phyloP scores from a whole-genome alignment of 1,140 invertebrate species.

The Ceratosolen fusciceps region DNA sequence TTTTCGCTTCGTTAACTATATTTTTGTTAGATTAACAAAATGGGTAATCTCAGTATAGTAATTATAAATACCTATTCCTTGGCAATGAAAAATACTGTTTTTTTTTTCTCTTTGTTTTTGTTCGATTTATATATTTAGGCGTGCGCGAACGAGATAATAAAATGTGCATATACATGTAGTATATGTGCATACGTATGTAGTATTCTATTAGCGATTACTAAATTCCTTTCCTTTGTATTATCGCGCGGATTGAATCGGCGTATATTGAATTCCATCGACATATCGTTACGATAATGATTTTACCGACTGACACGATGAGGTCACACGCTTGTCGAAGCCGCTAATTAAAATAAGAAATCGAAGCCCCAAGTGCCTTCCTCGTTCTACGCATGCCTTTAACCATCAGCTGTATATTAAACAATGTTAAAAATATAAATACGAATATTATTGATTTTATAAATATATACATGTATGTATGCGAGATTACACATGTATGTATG shows the following conservation, averaged over 20 bases:
- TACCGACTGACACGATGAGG: not conserved
- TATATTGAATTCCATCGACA: not conserved
- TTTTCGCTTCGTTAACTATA: slow-evolving; percentile 35
- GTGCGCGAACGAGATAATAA: not conserved
- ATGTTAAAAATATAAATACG: slow-evolving; percentile 42
- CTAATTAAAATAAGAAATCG: slow-evolving; percentile 12
- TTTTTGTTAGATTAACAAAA: slow-evolving; percentile 44
- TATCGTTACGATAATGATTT: slow-evolving; percentile 20
- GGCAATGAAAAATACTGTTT: slow-evolving; percentile 43
- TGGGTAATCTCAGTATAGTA: slow-evolving; percentile 26
- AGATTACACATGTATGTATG: not conserved
- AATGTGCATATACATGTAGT: not conserved
- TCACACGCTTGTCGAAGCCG: slow-evolving; percentile 7
- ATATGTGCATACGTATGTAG: not conserved
- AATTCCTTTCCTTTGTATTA: not conserved
- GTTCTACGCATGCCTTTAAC: slow-evolving; percentile 22
- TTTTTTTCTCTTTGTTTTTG: not conserved
- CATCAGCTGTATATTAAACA: slow-evolving; percentile 44
- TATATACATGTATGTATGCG: slow-evolving; percentile 40
- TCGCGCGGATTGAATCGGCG: slow-evolving; percentile 7
- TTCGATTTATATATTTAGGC: slow-evolving; percentile 1
- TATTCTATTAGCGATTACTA: not conserved
- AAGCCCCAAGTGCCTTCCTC: slow-evolving; percentile 43
- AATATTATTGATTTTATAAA: slow-evolving; percentile 43
- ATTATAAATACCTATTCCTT: slow-evolving; percentile 43